phyloP scores from a whole-genome alignment of 1,140 invertebrate genomes.

The Argopecten irradians region DNA sequence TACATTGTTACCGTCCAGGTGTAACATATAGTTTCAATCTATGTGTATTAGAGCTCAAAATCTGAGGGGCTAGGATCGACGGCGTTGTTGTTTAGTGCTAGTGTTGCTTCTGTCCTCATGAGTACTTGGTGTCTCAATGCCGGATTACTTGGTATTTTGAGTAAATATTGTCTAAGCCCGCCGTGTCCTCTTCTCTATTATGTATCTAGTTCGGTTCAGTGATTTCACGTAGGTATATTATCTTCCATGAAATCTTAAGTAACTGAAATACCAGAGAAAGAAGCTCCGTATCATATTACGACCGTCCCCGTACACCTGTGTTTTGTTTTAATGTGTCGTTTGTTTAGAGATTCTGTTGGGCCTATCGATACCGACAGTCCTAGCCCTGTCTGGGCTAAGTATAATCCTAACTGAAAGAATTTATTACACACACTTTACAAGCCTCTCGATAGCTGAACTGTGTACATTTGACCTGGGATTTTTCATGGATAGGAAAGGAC shows the following conservation, averaged over 20 bases:
- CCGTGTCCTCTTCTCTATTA: not conserved
- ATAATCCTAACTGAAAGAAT: not conserved
- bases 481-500: conserved; percentile 1
- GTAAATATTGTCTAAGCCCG: not conserved
- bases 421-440: not conserved
- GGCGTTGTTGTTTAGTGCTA: too few species aligned
- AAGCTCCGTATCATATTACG: not conserved
- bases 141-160: not conserved
- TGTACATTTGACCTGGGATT: conserved; percentile 16
- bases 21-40: too few species aligned
- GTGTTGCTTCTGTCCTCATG: too few species aligned
- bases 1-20: too few species aligned
- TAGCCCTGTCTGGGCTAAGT: not conserved
- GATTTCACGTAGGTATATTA: not conserved
- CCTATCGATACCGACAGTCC: not conserved
- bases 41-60: too few species aligned
- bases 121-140: too few species aligned
- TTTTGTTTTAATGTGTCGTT: not conserved
- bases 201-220: not conserved
- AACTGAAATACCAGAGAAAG: not conserved
- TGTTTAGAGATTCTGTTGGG: not conserved
- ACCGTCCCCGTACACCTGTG: not conserved
- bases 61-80: too few species aligned
- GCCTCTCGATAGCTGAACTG: not conserved
- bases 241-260: not conserved